Evolutionary conservation across 92 coral and sea anemone species (phyloP), one percentile per base, ranked within the genome.

Genomic region (Paragorgia papillata): DNA sequence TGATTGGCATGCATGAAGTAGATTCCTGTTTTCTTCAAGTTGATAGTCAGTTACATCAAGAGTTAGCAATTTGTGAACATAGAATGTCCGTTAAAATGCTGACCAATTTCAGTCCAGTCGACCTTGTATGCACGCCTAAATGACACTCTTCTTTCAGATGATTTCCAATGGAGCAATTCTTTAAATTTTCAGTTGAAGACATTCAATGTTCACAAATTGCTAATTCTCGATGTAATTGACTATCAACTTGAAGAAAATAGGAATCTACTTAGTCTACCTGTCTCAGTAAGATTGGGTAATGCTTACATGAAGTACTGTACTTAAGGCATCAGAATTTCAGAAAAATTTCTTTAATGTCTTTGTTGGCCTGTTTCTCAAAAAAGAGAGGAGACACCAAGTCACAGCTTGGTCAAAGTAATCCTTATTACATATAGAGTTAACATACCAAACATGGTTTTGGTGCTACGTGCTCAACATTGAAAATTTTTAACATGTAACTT

Each of bases 111-210:
- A 73, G 55, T 73, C 66, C 80, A 71, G 80, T 60, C 24, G 27
- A 69, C 53, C 74, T 71, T n/a, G 80, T 69, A 55, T 81, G 80
- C 20, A 60, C 80, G 27, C 57, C 46, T 51, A 60, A 71, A 49
- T 81, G 85, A 53, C 80, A 81, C 40, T 71, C 80, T 71, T 70
- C 85, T n/a, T n/a, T 69, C 32, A 62, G 73, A 31, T 70, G 73
- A 21, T 33, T 32, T 71, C 85, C 80, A 71, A 70, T 27, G 26
- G 57, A 81, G 58, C 85, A 81, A 46, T 71, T 54, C 32, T 71
- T 60, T 22, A 35, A 69, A n/a, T 13, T 21, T 73, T 71, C 27
- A 9, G 60, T 1, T 71, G 85, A 81, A 71, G 80, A 81, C 58
- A 81, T 81, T 46, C n/a, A 6, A 46, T 7, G 15, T n/a, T n/a